Base-by-base conservation (phyloP, 2,797 vertebrate species). In the Melanotaenia boesemani region DNA sequence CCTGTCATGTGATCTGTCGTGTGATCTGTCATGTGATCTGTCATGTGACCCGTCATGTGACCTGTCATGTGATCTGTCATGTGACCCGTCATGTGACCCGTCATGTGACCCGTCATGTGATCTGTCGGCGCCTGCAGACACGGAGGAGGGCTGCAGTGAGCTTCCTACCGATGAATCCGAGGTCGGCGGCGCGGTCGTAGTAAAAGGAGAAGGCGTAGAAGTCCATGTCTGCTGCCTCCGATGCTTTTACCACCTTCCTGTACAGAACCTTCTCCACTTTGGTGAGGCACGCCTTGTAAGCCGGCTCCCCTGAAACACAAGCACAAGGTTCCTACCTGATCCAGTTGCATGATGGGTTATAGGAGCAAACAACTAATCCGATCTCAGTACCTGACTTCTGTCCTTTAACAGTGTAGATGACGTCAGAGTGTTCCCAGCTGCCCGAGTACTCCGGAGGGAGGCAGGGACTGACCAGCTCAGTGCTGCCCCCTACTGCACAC, bases 181-280 rank as follows among this genome's bases (percentile, higher is more conserved):
- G 90, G 44, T 96, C 94, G 36, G 95, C 95, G 0, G 96, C 97
- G 12, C 94, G 92, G 84, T 98, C 96, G 2, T 97, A 97, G 87
- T 98, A 99, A 89, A 96, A 99, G 46, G 97, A 97, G 85, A 97
- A 98, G 1, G 96, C 96, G 56, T 97, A 98, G 78, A 99, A 97
- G 52, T 96, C 94, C 74, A 95, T 57, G 15, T 93, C 77, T 20
- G 91, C 92, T 1, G 91, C 94, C 79, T 96, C 96, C 0, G 90
- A 85, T 2, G 86, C 92, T 74, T 81, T 93, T 30, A 89, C 88
- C 64, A 99, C 95, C 79, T 94, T 96, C 67, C 78, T 92, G 62
- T 84, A 94, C n/a, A 99, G 94, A 83, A 97, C 73, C 79, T 96
- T 95, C 15, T 94, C 91, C 75, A 99, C 96, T 77, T 94, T 94